Evolutionary conservation across 2,797 vertebrate species (phyloP).

Genomic region (Morus bassanus): DNA sequence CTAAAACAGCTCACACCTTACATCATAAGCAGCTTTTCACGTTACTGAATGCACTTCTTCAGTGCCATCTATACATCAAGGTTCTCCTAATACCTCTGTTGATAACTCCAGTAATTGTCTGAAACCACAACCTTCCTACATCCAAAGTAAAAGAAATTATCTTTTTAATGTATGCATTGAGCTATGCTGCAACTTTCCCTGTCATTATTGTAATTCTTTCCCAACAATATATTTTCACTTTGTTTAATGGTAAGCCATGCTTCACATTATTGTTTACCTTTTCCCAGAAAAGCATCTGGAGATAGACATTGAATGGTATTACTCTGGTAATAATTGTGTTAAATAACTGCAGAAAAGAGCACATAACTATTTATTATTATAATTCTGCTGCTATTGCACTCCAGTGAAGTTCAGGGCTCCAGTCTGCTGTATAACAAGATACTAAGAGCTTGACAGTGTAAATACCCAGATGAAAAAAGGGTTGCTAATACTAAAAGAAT

Average conservation of each 20-base stretch:
- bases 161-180: background rate
- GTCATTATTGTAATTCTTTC: background rate
- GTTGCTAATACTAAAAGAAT: background rate
- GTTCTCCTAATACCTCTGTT: background rate
- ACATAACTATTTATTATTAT: constrained; percentile 27
- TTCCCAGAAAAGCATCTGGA: constrained; percentile 26
- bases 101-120: background rate
- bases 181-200: background rate
- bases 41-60: background rate
- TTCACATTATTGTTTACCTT: constrained; percentile 10
- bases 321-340: constrained; percentile 24
- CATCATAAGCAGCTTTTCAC: background rate
- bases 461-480: background rate
- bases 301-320: background rate
- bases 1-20: background rate
- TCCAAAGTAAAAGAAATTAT: background rate
- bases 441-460: background rate
- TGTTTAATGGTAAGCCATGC: background rate
- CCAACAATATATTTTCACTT: background rate
- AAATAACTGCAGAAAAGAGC: constrained; percentile 32
- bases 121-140: background rate
- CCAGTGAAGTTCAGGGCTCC: background rate
- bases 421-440: background rate
- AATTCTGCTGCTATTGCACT: constrained; percentile 5
- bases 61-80: background rate